Evolutionary conservation across 37 sponge, comb jelly and placozoan species (phyloP).

Genomic region (Halisarca cf. caerulea): DNA sequence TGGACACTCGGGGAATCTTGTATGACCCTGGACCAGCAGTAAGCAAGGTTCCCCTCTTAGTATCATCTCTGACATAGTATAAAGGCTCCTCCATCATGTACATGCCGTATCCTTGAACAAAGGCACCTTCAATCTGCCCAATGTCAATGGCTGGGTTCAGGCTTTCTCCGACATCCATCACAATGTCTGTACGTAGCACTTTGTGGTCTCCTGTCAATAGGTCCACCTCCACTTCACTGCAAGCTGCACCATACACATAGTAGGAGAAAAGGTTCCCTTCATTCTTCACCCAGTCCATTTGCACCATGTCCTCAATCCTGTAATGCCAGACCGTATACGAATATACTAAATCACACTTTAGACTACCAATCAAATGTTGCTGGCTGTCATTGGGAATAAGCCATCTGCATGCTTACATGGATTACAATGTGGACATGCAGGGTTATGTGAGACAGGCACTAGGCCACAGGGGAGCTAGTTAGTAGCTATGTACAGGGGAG

Average conservation of each 20-base stretch:
- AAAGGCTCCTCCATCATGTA: slow-evolving; percentile 74
- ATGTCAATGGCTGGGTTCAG: slow-evolving; percentile 89
- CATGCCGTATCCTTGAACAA: slow-evolving; percentile 73
- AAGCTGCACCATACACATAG: slow-evolving; percentile 70
- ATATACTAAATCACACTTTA: no score
- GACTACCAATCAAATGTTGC: no score
- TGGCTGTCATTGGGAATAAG: no score
- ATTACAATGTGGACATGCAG: no score
- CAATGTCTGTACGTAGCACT: slow-evolving; percentile 61
- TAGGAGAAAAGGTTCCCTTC: slow-evolving; percentile 59
- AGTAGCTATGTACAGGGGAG: no score
- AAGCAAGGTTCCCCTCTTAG: slow-evolving; percentile 41
- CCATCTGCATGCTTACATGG: no score
- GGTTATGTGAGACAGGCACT: no score
- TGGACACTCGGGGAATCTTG: slow-evolving; percentile 77
- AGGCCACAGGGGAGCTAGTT: no score
- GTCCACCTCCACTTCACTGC: slow-evolving; percentile 83
- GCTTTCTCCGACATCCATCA: slow-evolving; percentile 88
- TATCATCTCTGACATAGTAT: slow-evolving; percentile 41
- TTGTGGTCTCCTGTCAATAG: slow-evolving; percentile 71
- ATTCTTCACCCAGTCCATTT: slow-evolving; percentile 44
- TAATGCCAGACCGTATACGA: no score
- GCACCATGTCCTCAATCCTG: no score
- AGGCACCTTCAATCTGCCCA: slow-evolving; percentile 87
- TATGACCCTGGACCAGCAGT: slow-evolving; percentile 79